Conservation (phyloP, 2,888 invertebrate species). For the Hydrotaea cyrtoneurina region DNA sequence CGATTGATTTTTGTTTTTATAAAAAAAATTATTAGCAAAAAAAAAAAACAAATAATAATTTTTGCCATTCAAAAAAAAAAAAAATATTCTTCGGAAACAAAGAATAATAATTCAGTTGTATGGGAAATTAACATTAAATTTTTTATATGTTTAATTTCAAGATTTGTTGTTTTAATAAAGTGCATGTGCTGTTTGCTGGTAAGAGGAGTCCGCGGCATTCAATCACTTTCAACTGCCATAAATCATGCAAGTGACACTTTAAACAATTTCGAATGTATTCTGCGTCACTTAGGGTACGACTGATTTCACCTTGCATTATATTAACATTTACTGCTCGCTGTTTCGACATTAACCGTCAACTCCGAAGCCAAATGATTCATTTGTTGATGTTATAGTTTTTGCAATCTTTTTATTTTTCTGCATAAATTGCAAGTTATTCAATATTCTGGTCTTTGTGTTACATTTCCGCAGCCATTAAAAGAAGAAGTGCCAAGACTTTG, state of each 20-base stretch:
- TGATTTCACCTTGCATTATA: not conserved
- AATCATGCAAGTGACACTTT: not conserved
- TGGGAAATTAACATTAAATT: too few species aligned
- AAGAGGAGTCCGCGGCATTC: not conserved
- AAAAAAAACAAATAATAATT: too few species aligned
- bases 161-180: too few species aligned
- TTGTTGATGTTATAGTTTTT: not conserved
- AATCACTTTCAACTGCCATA: not conserved
- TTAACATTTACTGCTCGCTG: not conserved
- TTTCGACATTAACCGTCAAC: not conserved
- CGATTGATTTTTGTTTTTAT: too few species aligned
- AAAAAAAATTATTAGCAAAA: too few species aligned
- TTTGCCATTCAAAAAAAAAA: too few species aligned
- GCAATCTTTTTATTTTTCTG: not conserved
- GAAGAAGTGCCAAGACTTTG: too few species aligned
- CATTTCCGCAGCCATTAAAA: too few species aligned
- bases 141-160: too few species aligned
- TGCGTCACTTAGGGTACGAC: not conserved
- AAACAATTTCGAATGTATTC: conserved; percentile 2
- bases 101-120: too few species aligned
- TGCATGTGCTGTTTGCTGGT: too few species aligned
- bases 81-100: too few species aligned
- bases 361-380: not conserved
- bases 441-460: not conserved
- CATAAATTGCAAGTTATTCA: not conserved